Percentiles rank a stretch among this genome's conserved stretches.
These are phyloP conservation scores for Elysia crispata DNA, from an alignment of 2,888 invertebrate species.

Conservation along the genomic window DNA sequence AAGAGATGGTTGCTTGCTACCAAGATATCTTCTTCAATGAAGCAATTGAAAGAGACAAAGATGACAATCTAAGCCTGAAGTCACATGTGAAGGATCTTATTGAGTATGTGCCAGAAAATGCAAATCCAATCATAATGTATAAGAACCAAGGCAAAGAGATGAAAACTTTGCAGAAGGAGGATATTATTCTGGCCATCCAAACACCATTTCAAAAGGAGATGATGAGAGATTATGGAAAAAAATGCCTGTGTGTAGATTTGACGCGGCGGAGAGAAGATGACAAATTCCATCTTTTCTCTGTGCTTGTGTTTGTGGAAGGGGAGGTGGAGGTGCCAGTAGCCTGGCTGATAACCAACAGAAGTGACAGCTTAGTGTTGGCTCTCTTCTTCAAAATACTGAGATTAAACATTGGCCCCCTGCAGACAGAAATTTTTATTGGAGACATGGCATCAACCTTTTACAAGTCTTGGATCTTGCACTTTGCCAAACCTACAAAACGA, in stretches of 20 bases:
- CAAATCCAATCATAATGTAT: constrained; percentile 39
- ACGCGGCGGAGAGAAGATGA: constrained; percentile 29
- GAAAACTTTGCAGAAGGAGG: constrained; percentile 18
- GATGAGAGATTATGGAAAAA: constrained; percentile 41
- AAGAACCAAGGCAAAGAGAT: constrained; percentile 26
- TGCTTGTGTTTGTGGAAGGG: constrained; percentile 37
- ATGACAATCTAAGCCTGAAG: constrained; percentile 35
- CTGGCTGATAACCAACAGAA: constrained; percentile 42
- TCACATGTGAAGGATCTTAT: constrained; percentile 31
- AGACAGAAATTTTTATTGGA: constrained; percentile 43
- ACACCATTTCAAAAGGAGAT: constrained; percentile 44
- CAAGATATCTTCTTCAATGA: constrained; percentile 22
- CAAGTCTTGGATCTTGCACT: constrained; percentile 37
- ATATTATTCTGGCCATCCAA: constrained; percentile 37
- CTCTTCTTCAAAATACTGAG: constrained; percentile 37
- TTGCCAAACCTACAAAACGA: constrained; percentile 39
- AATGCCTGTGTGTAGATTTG: constrained; percentile 39
- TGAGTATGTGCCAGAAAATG: neutral
- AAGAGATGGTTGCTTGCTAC: neutral
- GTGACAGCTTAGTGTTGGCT: neutral
- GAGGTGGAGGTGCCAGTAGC: constrained; percentile 40
- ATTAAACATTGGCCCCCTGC: constrained; percentile 12
- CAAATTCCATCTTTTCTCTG: constrained; percentile 29
- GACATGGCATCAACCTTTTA: constrained; percentile 13
- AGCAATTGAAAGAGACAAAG: constrained; percentile 37